Base-by-base conservation (phyloP, 2,113 vertebrate species). In the Hippocampus guttulatus region DNA sequence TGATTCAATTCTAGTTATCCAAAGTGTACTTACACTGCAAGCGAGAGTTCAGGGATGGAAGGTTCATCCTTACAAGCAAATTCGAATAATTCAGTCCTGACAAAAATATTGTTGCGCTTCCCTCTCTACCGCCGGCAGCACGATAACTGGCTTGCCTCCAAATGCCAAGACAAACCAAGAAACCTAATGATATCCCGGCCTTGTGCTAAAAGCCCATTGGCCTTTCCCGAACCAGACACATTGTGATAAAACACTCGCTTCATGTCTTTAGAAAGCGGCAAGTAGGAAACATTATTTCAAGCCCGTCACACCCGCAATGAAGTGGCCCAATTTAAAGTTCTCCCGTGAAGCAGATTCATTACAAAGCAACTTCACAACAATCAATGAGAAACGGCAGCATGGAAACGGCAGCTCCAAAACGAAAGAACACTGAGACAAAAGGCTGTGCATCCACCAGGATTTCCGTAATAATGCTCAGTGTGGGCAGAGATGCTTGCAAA, bases 311-410 rank as follows among this genome's bases (percentile, higher is more conserved):
- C n/a, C 41, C n/a, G 47, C 64, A 65, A 27, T 47, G 64, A 65
- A 20, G 43, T 8, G 64, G 64, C 64, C 64, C 43, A 65, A 45
- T 65, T 45, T 65, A 45, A 65, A 45, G 14, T 25, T 47, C 43
- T 47, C 23, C 33, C 38, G 47, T 65, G 23, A 65, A 65, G 62
- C 38, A 41, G 38, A n/a, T 64, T 64, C 40, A 64, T 60, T 60
- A 30, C 30, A 63, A 63, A 63, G 61, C 62, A 64, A 62, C 60
- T 58, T 58, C 55, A 58, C 23, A 58, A 61, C 58, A 61, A 61
- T 61, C 58, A 61, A 61, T 61, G 58, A 30, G 27, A 33, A 33
- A 33, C 16, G 6, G 27, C 58, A 60, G 25, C 57, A 60, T 12
- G 6, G 57, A 30, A 6, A 15, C 58, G 18, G 58, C 58, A 61